Conservation (phyloP, 2,888 invertebrate species). For the Stomorhina lunata region DNA sequence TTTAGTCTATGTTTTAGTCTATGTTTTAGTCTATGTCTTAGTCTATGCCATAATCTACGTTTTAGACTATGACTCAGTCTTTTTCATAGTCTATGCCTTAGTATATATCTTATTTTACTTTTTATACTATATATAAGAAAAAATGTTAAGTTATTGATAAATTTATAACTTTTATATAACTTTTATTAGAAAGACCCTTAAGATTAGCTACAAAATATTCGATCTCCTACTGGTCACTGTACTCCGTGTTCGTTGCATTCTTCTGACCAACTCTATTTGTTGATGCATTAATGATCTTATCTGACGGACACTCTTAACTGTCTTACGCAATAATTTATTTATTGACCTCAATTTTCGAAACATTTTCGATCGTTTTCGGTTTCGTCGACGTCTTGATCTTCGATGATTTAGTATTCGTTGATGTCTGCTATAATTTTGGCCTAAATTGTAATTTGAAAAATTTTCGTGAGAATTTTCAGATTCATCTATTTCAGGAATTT, state of each 20-base stretch:
- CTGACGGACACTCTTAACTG: neutral
- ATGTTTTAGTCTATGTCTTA: too few relatives aligned
- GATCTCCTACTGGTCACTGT: neutral
- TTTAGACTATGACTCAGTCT: too few relatives aligned
- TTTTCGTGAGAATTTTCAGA: neutral
- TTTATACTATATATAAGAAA: too few relatives aligned
- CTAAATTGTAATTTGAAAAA: neutral
- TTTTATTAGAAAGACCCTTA: too few relatives aligned
- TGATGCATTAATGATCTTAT: conserved; percentile 29
- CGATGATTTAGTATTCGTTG: neutral
- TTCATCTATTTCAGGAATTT: neutral
- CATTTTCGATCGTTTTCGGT: neutral
- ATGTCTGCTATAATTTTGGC: neutral
- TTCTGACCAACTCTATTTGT: conserved; percentile 3
- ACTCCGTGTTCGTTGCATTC: neutral
- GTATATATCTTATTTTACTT: too few relatives aligned
- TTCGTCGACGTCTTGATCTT: neutral
- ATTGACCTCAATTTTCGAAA: conserved; percentile 9
- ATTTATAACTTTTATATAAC: too few relatives aligned
- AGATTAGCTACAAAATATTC: neutral
- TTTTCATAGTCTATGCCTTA: too few relatives aligned
- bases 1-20: too few relatives aligned
- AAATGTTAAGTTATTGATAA: too few relatives aligned
- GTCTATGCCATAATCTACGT: too few relatives aligned
- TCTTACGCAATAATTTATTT: conserved; percentile 21